Evolutionary conservation across 2,113 vertebrate species (phyloP), one percentile per base, ranked within the genome.

Genomic region (Anseranas semipalmata): DNA sequence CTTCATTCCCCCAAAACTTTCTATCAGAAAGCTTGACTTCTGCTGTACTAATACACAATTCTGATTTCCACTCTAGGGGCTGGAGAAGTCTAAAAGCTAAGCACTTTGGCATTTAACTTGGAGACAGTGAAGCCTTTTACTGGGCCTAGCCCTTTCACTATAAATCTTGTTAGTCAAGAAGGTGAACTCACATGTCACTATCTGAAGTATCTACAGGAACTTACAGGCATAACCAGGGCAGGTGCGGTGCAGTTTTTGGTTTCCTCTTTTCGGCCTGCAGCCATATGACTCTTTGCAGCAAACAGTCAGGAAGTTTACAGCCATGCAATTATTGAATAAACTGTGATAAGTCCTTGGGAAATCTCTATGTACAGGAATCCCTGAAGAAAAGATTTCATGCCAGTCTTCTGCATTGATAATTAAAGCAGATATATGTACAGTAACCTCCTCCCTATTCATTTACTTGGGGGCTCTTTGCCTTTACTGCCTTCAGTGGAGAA

Each of bases 131-230:
- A 91, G 9, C 22, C 35, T 92, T 95, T 91, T 72, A 85, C 30
- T 8, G 13, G 10, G 30, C 43, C 52, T 74, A 56, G 3, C 13
- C 43, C 20, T 85, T 87, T 89, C 12, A 7, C 58, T 79, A 91
- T 96, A 96, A 96, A 96, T 96, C 92, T 90, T 94, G 50, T 81
- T 63, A 78, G 12, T 32, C 74, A 84, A 78, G 65, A 35, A 94
- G 46, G 24, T 56, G 68, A 96, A 85, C 59, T 93, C 22, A 28
- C 67, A 77, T 95, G 85, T 92, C 88, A 56, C 43, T 90, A 78
- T 96, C 95, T 88, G 41, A 94, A 62, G 28, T 35, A 87, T 93
- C 94, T 94, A 84, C 76, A 88, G 68, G 56, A 93, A 84, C 75
- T 80, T 77, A 75, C 0, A 2, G 33, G 60, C 90, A 90, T 81